These are phyloP conservation scores for Orchesella flavescens DNA, from an alignment of 2,888 invertebrate genomes.

Conservation along the genomic window DNA sequence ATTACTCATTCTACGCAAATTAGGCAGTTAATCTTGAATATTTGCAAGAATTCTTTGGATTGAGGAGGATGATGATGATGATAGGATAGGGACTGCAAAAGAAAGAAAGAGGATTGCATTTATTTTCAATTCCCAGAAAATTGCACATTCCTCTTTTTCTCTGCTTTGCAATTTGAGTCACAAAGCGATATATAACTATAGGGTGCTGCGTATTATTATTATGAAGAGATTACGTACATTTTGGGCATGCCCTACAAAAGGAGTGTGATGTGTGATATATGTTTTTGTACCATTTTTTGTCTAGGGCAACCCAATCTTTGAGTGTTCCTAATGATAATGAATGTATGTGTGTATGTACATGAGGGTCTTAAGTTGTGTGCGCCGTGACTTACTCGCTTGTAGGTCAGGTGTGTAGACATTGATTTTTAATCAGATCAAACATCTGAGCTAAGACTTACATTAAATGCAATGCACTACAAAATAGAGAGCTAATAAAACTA, in stretches of 20 bases:
- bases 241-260: conserved; percentile 7
- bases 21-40: too few relatives aligned
- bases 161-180: not conserved
- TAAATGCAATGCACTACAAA: not conserved
- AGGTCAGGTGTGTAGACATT: conserved; percentile 26
- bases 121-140: not conserved
- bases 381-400: conserved; percentile 2
- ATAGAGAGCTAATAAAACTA: not conserved
- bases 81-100: not conserved
- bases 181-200: too few relatives aligned
- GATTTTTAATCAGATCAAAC: conserved; percentile 20
- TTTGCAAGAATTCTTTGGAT: not conserved
- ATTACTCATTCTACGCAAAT: too few relatives aligned
- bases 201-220: too few relatives aligned
- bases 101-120: not conserved
- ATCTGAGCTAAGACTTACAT: not conserved
- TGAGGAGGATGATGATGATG: not conserved
- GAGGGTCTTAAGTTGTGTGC: not conserved
- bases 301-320: not conserved
- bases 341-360: not conserved
- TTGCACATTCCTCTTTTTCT: not conserved
- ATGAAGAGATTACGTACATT: not conserved
- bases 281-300: not conserved
- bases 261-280: too few relatives aligned
- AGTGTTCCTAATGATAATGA: not conserved